A percentile compares a stretch with the other conserved stretches of the same genome.
Evolutionary conservation across 2,888 invertebrate genomes (phyloP).

Genomic region (Oxystoma pomonae): DNA sequence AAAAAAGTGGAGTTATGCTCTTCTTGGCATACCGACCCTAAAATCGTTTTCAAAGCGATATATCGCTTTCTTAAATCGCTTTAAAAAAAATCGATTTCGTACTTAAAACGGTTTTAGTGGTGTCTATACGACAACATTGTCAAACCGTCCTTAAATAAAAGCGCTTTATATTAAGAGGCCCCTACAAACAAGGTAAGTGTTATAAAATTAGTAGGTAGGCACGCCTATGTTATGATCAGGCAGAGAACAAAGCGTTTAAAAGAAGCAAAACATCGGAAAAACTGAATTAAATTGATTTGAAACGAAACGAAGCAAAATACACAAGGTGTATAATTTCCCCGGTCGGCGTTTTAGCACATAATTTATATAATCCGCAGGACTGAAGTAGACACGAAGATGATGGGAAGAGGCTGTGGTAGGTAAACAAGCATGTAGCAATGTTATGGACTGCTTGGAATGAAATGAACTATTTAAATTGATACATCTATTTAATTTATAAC

Average conservation of each 20-base stretch:
- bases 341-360: slow-evolving; percentile 18
- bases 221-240: neutral
- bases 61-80: no score
- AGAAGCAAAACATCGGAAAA: neutral
- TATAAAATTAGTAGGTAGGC: no score
- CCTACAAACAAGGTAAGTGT: no score
- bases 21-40: no score
- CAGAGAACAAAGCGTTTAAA: neutral
- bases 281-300: slow-evolving; percentile 16
- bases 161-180: no score
- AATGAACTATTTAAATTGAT: neutral
- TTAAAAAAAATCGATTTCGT: no score
- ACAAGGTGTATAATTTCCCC: slow-evolving; percentile 14
- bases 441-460: slow-evolving; percentile 1
- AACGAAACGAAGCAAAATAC: slow-evolving; percentile 15
- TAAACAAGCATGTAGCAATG: slow-evolving; percentile 9
- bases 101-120: no score
- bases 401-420: slow-evolving; percentile 20
- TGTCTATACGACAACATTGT: no score
- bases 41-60: no score
- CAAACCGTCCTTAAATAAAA: no score
- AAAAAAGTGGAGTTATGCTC: no score
- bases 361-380: slow-evolving; percentile 18
- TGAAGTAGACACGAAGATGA: slow-evolving; percentile 13
- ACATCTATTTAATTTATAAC: slow-evolving; percentile 6